Evolutionary conservation across 2,797 vertebrate genomes (phyloP).

Genomic region (Corythornis leucogaster): DNA sequence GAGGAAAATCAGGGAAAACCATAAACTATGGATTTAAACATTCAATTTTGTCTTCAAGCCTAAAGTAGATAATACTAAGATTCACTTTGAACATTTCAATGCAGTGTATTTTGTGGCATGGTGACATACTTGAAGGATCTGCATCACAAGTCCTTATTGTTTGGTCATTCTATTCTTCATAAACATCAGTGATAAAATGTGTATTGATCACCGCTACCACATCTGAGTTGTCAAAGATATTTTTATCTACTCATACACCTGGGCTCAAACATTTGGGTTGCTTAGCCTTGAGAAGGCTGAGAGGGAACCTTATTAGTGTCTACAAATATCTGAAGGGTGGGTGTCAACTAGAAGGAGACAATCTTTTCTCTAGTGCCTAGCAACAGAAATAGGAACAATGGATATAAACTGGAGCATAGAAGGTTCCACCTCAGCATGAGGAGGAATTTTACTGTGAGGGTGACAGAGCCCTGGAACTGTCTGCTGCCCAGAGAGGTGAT

Average conservation of each 20-base stretch:
- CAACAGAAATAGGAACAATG: no score
- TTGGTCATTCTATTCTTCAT: neutral
- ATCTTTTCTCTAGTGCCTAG: no score
- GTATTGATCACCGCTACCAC: fast-evolving
- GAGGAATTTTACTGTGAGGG: no score
- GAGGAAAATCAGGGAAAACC: neutral
- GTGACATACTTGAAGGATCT: neutral
- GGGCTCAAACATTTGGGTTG: no score
- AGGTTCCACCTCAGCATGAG: no score
- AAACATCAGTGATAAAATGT: neutral
- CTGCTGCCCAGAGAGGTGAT: no score
- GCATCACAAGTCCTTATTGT: neutral
- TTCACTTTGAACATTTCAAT: neutral
- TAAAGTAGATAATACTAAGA: neutral
- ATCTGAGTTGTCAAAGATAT: neutral
- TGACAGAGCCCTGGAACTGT: no score
- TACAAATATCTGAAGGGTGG: no score
- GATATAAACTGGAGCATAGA: no score
- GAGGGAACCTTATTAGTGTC: no score
- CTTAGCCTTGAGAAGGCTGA: no score
- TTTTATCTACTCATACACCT: neutral
- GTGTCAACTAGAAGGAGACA: no score
- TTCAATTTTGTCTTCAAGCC: neutral
- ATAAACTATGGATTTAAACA: neutral
- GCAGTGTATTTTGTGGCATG: neutral